These are phyloP conservation scores for Cerastis leucographa DNA, from an alignment of 2,888 invertebrate species.

Conservation along the genomic window DNA sequence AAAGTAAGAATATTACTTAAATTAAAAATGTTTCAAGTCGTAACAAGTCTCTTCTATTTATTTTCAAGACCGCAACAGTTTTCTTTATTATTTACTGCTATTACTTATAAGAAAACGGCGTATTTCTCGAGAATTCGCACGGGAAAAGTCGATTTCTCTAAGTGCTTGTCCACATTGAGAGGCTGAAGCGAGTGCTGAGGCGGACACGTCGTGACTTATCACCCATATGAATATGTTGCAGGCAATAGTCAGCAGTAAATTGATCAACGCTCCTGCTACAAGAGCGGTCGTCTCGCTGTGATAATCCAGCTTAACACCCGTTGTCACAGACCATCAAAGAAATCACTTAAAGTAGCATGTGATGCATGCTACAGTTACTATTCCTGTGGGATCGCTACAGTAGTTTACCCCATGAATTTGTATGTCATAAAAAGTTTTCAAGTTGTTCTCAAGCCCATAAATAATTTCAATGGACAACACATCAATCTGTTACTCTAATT, in stretches of 20 bases:
- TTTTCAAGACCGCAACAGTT: slow-evolving; percentile 38
- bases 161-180: background rate
- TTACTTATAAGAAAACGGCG: slow-evolving; percentile 39
- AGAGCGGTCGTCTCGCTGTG: fast-evolving
- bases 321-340: background rate
- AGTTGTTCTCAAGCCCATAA: background rate
- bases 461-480: background rate
- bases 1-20: slow-evolving; percentile 52
- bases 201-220: background rate
- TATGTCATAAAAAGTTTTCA: background rate
- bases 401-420: background rate
- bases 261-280: background rate
- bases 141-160: slow-evolving; percentile 25
- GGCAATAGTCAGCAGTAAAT: background rate
- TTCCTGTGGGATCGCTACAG: background rate
- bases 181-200: background rate
- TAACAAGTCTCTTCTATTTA: slow-evolving; percentile 46
- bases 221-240: background rate
- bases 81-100: slow-evolving; percentile 42
- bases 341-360: background rate
- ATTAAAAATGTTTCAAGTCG: slow-evolving; percentile 53
- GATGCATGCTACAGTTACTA: background rate
- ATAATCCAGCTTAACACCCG: background rate
- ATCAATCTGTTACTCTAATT: background rate
- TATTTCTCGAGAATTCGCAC: slow-evolving; percentile 30